Percentiles rank a stretch among this genome's conserved stretches.
These are phyloP conservation scores for Orcinus orca DNA, from an alignment of 2,113 vertebrate genomes.

Conservation along the genomic window DNA sequence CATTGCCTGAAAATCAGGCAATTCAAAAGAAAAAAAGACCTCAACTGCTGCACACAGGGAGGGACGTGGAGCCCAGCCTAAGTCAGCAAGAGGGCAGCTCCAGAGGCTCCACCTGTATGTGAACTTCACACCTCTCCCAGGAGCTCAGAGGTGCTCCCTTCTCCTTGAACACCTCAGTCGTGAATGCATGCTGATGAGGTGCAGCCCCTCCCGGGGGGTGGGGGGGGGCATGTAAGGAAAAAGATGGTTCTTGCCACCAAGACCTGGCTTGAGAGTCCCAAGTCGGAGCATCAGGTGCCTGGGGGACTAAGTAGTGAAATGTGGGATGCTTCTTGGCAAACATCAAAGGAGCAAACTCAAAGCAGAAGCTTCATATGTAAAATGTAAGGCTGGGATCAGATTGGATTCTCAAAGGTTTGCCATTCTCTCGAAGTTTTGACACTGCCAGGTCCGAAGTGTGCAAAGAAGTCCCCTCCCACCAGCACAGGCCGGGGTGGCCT, in stretches of 20 bases:
- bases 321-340: neutral
- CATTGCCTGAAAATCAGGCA: neutral
- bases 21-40: neutral
- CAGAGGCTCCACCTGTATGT: neutral
- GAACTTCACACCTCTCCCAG: neutral
- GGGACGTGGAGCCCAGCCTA: neutral
- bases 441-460: neutral
- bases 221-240: neutral
- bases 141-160: neutral
- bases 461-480: neutral
- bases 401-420: neutral
- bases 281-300: neutral
- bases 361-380: neutral
- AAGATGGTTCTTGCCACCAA: neutral
- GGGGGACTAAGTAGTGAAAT: neutral
- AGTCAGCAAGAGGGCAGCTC: neutral
- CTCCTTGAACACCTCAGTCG: neutral
- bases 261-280: neutral
- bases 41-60: neutral
- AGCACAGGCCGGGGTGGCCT: neutral
- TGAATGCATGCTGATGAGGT: fast-evolving
- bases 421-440: neutral
- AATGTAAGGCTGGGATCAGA: neutral
- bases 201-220: fast-evolving
- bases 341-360: neutral